A percentile compares a stretch with the other conserved stretches of the same genome.
Evolutionary conservation across 2,888 invertebrate genomes (phyloP).

Genomic region (Nymphalis polychloros): DNA sequence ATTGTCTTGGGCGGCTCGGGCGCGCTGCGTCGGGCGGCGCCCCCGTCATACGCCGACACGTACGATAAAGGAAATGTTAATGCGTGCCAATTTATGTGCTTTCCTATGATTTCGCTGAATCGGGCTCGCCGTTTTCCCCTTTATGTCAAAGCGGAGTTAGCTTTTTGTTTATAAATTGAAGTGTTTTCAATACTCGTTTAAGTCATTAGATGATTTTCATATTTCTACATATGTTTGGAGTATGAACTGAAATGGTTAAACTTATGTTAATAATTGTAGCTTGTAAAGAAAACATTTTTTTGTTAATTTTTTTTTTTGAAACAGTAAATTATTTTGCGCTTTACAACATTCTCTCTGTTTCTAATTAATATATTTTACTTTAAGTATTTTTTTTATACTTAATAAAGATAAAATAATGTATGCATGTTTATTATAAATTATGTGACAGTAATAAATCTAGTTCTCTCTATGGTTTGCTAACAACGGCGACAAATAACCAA

Average conservation of each 20-base stretch:
- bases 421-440: conserved; percentile 31
- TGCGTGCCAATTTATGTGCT: conserved; percentile 81
- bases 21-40: conserved; percentile 68
- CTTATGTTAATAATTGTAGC: too few species aligned
- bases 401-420: conserved; percentile 14
- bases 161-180: conserved; percentile 65
- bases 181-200: conserved; percentile 50
- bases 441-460: conserved; percentile 57
- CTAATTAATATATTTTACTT: too few species aligned
- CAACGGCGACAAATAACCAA: conserved; percentile 65
- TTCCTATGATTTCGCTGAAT: conserved; percentile 82
- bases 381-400: too few species aligned
- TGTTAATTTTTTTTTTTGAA: neutral
- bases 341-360: too few species aligned
- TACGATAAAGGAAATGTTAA: conserved; percentile 82
- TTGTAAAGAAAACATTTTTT: neutral
- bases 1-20: conserved; percentile 81
- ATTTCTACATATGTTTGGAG: neutral
- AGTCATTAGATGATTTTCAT: conserved; percentile 17
- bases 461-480: conserved; percentile 58
- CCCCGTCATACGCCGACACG: conserved; percentile 82
- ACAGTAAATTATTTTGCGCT: neutral
- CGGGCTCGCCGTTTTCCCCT: conserved; percentile 70
- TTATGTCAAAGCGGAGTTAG: conserved; percentile 60
- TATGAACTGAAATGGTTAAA: too few species aligned